Percentiles rank a stretch among this genome's conserved stretches.
Conservation (phyloP, 2,797 vertebrate species). For the Hydrophis major region DNA sequence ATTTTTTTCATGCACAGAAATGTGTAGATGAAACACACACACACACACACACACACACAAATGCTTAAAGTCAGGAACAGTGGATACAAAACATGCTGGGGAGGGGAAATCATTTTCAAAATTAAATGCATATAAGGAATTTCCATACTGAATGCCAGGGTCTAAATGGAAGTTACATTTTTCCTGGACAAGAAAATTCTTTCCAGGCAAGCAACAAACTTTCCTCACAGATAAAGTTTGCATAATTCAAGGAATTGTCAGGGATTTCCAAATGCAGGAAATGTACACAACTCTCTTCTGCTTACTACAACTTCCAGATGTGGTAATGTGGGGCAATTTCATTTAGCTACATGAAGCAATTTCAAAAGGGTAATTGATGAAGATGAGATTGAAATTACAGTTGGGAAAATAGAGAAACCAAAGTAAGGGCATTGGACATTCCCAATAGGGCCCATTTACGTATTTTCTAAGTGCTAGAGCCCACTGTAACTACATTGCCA, state of each 20-base stretch:
- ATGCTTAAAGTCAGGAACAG: not conserved
- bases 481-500: too few species aligned
- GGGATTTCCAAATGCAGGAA: not conserved
- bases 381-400: not conserved
- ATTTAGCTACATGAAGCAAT: not conserved
- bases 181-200: not conserved
- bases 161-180: not conserved
- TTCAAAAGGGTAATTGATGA: not conserved
- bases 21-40: not conserved
- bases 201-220: not conserved
- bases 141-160: not conserved
- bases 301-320: not conserved
- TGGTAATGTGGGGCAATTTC: not conserved
- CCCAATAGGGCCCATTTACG: not conserved
- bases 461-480: too few species aligned
- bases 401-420: not conserved
- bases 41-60: not conserved
- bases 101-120: not conserved
- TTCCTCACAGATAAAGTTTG: not conserved
- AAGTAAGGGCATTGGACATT: not conserved
- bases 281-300: not conserved
- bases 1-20: not conserved
- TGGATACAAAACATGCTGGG: not conserved
- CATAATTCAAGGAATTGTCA: not conserved
- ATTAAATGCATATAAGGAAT: not conserved